phyloP scores from a whole-genome alignment of 2,888 invertebrate species.

The Lamellibrachia columna region DNA sequence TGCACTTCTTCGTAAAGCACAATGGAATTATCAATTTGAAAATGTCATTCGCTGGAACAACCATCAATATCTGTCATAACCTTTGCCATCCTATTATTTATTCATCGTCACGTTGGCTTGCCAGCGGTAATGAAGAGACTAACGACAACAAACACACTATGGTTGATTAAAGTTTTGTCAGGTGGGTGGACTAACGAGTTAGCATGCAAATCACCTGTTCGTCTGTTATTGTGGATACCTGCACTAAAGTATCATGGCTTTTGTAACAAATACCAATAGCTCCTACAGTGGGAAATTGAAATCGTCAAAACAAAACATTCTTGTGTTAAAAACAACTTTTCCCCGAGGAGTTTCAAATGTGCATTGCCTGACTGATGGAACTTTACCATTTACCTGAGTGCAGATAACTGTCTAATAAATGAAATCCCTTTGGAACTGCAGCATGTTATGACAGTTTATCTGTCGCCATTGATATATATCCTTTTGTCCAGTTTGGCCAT shows the following conservation, averaged over 20 bases:
- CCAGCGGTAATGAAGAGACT: not conserved
- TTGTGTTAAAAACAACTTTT: not conserved
- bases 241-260: not conserved
- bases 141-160: not conserved
- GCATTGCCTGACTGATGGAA: not conserved
- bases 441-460: not conserved
- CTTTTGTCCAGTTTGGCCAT: not conserved
- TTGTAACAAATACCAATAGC: too few species aligned
- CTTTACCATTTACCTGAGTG: not conserved
- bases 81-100: not conserved
- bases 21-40: not conserved
- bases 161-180: not conserved
- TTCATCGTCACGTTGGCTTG: not conserved
- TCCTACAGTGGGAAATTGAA: too few species aligned
- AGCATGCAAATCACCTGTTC: not conserved
- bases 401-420: not conserved
- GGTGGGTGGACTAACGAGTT: not conserved
- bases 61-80: not conserved
- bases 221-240: not conserved
- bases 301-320: not conserved
- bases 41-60: slow-evolving; percentile 8
- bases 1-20: not conserved
- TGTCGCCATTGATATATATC: not conserved
- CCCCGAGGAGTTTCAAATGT: not conserved
- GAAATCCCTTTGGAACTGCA: not conserved